These are phyloP conservation scores for Meloidogyne chitwoodi DNA, from an alignment of 1,140 invertebrate genomes.

Conservation along the genomic window DNA sequence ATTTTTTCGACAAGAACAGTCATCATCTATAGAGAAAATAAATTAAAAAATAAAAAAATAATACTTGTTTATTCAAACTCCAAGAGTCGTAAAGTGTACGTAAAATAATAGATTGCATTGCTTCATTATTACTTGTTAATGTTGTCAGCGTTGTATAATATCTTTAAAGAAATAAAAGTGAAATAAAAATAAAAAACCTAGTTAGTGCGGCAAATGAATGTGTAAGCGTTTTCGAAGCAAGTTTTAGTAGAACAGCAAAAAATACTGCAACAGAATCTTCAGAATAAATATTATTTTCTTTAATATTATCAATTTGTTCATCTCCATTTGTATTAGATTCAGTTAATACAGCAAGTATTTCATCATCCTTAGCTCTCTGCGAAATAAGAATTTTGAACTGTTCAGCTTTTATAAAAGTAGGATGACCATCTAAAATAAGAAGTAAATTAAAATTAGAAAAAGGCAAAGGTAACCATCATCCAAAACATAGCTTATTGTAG, in stretches of 20 bases:
- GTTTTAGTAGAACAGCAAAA: conserved; percentile 83
- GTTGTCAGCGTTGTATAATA: conserved; percentile 88
- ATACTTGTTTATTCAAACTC: conserved; percentile 78
- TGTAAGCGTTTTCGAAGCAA: conserved; percentile 92
- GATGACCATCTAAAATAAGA: conserved; percentile 68
- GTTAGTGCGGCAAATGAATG: conserved; percentile 95
- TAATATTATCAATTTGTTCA: not conserved
- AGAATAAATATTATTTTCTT: conserved; percentile 23
- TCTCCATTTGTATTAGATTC: conserved; percentile 5
- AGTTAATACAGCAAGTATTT: conserved; percentile 73
- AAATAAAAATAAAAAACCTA: conserved; percentile 65
- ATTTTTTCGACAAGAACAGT: conserved; percentile 91
- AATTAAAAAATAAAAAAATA: not conserved
- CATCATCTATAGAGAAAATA: conserved; percentile 62
- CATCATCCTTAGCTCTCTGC: conserved; percentile 80
- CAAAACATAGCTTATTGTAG: conserved; percentile 62
- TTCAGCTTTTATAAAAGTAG: conserved; percentile 77
- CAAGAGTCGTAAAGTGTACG: conserved; percentile 88
- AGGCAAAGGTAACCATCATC: conserved; percentile 59
- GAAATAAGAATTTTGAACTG: conserved; percentile 79
- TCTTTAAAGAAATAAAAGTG: conserved; percentile 49
- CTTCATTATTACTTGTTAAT: conserved; percentile 69
- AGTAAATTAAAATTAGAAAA: not conserved
- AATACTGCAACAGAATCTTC: conserved; percentile 84
- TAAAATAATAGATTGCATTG: conserved; percentile 88